Evolutionary conservation across 2,888 invertebrate genomes (phyloP), one percentile per base, ranked within the genome.

Genomic region (Drosophila pseudotalamancana): DNA sequence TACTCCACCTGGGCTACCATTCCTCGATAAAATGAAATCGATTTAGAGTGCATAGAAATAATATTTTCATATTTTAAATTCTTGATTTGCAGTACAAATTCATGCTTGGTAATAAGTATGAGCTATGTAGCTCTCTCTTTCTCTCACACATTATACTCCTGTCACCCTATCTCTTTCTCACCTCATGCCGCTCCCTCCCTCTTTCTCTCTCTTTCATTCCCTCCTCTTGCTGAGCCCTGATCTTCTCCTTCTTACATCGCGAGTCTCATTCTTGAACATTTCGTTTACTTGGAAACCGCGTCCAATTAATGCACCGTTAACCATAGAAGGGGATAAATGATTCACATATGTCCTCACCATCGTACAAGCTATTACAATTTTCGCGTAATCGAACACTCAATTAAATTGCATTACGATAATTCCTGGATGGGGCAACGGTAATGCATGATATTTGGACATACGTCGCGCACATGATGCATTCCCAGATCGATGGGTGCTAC

Each of bases 401-500:
- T 73, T 83, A 77, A 77, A 70, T 70, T 65, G 70, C 81, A 83
- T 86, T 80, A 67, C 40, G 57, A 53, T 77, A 72, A 79, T 83
- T 76, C 50, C 16, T 14, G 61, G 60, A 66, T 59, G 56, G 50
- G 53, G 43, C 25, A 57, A 59, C 45, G 54, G 46, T 19, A 66
- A 55, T 49, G 73, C 57, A 56, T 67, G 53, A 63, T 81, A 87
- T 86, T 77, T 65, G 53, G 51, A 63, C 84, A 84, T 80, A 83
- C 66, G 84, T 32, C 40, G 70, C 60, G 50, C 80, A 80, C 62
- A 86, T 83, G 80, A 80, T 80, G 87, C 80, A 87, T 77, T 80
- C 87, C 64, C 80, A 84, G 61, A 60, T 54, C 55, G 35, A 48
- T 40, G 42, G 53, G 56, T 50, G 53, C 34, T 23, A n/a, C 19